Evolutionary conservation across 1,140 invertebrate species (phyloP).

Genomic region (Panagrolaimus sp.): DNA sequence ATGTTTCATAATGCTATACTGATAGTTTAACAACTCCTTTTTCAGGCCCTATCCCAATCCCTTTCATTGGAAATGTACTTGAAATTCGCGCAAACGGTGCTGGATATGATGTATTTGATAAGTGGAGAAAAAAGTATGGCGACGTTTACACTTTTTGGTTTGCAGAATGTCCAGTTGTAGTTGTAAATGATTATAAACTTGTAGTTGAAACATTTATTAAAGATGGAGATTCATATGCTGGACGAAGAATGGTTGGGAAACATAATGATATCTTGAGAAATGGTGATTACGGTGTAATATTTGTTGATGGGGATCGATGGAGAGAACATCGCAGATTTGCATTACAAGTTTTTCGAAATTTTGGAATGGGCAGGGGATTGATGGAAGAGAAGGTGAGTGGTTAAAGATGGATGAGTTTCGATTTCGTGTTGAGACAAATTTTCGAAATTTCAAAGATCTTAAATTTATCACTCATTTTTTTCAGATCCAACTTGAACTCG

Average conservation of each 20-base stretch:
- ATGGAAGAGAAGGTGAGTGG: neutral
- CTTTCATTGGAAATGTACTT: neutral
- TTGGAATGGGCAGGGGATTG: neutral
- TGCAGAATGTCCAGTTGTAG: neutral
- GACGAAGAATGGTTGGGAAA: neutral
- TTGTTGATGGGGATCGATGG: neutral
- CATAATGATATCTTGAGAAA: neutral
- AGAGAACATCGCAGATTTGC: neutral
- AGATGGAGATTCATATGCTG: slow-evolving; percentile 1
- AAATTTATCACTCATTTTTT: neutral
- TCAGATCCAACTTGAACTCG: slow-evolving; percentile 4
- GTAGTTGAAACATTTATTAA: neutral
- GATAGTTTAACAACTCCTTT: too few species aligned
- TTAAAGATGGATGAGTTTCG: too few species aligned
- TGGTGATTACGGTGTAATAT: neutral
- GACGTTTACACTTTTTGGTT: slow-evolving; percentile 5
- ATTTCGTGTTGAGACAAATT: neutral
- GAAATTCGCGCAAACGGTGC: neutral
- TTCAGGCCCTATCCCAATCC: neutral
- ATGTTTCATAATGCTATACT: too few species aligned
- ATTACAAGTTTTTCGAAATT: neutral
- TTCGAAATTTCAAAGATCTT: neutral
- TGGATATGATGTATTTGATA: neutral
- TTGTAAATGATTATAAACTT: neutral
- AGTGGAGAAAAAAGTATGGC: neutral